Conservation (phyloP, 1,140 invertebrate genomes). For the Monochamus saltuarius region DNA sequence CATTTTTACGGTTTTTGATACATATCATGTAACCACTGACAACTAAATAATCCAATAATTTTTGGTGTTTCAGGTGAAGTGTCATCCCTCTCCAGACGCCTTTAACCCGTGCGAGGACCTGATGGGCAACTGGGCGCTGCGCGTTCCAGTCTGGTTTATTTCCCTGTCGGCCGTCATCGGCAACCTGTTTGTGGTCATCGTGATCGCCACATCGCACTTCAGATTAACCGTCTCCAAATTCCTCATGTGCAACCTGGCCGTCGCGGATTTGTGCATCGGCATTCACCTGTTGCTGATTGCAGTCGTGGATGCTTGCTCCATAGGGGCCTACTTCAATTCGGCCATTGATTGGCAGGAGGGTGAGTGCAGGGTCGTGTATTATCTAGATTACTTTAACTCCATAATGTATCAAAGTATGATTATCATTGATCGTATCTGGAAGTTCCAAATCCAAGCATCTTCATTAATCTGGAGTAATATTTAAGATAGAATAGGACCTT, state of each 20-base stretch:
- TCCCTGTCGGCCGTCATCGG: conserved; percentile 69
- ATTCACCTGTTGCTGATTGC: conserved; percentile 81
- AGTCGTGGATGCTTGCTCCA: conserved; percentile 75
- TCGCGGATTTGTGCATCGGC: conserved; percentile 83
- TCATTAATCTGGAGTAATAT: too few relatives aligned
- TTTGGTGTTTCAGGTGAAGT: conserved; percentile 58
- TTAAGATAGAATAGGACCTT: too few relatives aligned
- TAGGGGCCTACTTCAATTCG: conserved; percentile 84
- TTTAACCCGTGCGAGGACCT: conserved; percentile 70
- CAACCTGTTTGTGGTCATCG: conserved; percentile 79
- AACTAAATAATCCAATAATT: too few relatives aligned
- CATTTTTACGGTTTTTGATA: too few relatives aligned
- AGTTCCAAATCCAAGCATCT: too few relatives aligned
- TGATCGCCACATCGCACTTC: conserved; percentile 63
- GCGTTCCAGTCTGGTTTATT: conserved; percentile 79
- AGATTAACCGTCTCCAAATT: conserved; percentile 75
- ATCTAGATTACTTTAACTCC: too few relatives aligned
- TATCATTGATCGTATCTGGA: too few relatives aligned
- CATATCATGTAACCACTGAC: too few relatives aligned
- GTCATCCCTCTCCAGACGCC: conserved; percentile 66
- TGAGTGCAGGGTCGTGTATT: conserved; percentile 38
- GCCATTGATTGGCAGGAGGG: conserved; percentile 89
- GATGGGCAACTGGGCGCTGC: conserved; percentile 80
- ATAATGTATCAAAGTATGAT: too few relatives aligned
- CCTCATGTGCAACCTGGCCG: conserved; percentile 83